These are phyloP conservation scores for Apotomis capreana DNA, from an alignment of 2,888 invertebrate species.

Conservation along the genomic window DNA sequence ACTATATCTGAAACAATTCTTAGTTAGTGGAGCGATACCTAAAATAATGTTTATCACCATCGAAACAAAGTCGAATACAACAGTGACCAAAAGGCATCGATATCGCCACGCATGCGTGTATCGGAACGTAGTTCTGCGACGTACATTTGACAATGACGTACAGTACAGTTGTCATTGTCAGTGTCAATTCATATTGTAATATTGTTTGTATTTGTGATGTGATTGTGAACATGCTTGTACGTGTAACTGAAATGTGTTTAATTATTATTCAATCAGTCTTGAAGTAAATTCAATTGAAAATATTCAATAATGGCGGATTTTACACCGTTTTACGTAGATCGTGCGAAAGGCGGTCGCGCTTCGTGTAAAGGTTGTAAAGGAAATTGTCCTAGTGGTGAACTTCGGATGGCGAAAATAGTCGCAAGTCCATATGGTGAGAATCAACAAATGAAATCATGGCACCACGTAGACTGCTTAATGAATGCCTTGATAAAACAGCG, in stretches of 20 bases:
- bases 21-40: too few species aligned
- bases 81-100: too few species aligned
- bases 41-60: too few species aligned
- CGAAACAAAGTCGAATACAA: too few species aligned
- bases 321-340: constrained; percentile 87
- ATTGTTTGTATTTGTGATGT: too few species aligned
- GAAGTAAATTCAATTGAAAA: background rate
- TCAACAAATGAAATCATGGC: constrained; percentile 92
- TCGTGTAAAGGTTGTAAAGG: constrained; percentile 94
- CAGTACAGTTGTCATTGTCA: too few species aligned
- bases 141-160: too few species aligned
- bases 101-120: too few species aligned
- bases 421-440: constrained; percentile 90
- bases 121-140: too few species aligned
- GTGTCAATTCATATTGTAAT: too few species aligned
- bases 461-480: constrained; percentile 91
- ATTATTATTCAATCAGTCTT: background rate
- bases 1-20: too few species aligned
- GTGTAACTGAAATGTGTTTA: background rate
- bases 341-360: constrained; percentile 91
- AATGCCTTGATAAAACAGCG: constrained; percentile 90
- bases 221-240: too few species aligned
- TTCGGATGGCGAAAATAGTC: constrained; percentile 90
- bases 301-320: constrained; percentile 53
- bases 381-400: constrained; percentile 87